Evolutionary conservation across 2,797 vertebrate genomes (phyloP).

Genomic region (Lagodon rhomboides): DNA sequence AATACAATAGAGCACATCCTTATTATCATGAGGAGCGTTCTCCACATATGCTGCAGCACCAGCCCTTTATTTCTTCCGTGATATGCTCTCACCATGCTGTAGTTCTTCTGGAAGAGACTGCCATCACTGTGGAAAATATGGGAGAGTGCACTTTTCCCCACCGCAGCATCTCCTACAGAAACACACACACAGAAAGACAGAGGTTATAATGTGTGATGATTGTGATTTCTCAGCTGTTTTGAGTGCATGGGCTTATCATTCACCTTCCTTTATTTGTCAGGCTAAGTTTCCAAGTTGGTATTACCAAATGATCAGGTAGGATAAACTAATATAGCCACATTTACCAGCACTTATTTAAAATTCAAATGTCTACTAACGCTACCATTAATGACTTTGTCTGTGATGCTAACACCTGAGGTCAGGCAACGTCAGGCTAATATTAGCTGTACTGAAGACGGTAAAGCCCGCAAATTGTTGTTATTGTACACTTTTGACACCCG

Average conservation of each 20-base stretch:
- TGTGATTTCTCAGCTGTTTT: too few species aligned
- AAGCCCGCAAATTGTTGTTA: background rate
- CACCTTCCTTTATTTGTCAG: background rate
- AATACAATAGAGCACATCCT: slow-evolving; percentile 5
- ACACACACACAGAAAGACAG: slow-evolving; percentile 9
- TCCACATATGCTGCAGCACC: background rate
- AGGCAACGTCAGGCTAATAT: too few species aligned
- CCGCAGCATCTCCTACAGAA: slow-evolving; percentile 91
- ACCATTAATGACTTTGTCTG: too few species aligned
- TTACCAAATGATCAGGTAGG: background rate
- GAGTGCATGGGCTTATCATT: background rate
- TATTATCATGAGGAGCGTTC: background rate
- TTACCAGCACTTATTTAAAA: too few species aligned
- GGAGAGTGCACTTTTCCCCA: slow-evolving; percentile 93
- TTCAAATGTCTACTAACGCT: background rate
- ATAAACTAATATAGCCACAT: background rate
- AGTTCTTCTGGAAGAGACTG: slow-evolving; percentile 94
- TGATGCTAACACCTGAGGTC: too few species aligned
- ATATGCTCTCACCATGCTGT: slow-evolving; percentile 89
- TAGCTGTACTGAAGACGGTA: background rate
- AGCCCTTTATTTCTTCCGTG: background rate
- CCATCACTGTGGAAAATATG: slow-evolving; percentile 92
- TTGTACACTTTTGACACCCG: background rate
- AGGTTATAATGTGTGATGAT: too few species aligned
- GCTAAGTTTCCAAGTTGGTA: background rate